phyloP scores from a whole-genome alignment of 1,140 invertebrate genomes.

The Galleria mellonella region DNA sequence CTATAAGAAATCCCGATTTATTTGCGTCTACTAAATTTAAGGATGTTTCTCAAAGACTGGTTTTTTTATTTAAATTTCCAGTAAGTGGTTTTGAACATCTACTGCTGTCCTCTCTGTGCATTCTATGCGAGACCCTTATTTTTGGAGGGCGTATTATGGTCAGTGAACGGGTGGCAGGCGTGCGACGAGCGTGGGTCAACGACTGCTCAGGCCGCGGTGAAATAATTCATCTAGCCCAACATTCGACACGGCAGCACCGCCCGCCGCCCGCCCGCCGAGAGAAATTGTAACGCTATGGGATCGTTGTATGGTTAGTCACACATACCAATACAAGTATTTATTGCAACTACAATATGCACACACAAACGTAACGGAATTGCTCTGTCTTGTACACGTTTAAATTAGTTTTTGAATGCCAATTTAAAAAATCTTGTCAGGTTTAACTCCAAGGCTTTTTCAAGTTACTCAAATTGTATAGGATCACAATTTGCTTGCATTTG shows the following conservation, averaged over 20 bases:
- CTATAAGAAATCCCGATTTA: no score
- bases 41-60: no score
- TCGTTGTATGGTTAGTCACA: constrained; percentile 5
- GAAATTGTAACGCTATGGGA: constrained; percentile 7
- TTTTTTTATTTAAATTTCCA: no score
- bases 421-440: no score
- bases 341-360: background rate
- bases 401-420: no score
- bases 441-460: no score
- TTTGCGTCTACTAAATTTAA: no score
- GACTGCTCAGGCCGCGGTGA: constrained; percentile 35
- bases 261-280: background rate
- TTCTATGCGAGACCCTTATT: background rate
- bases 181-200: constrained; percentile 44
- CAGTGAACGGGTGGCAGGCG: constrained; percentile 12
- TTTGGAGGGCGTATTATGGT: constrained; percentile 21
- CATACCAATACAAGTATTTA: background rate
- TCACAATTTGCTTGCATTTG: no score
- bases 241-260: constrained; percentile 22
- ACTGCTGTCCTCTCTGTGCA: no score
- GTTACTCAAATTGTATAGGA: no score
- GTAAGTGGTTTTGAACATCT: no score
- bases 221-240: constrained; percentile 39
- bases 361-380: constrained; percentile 4
- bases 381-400: no score